Percentiles rank a stretch among this genome's conserved stretches.
Conservation (phyloP, 2,888 invertebrate genomes). For the Pedicia rivosa region DNA sequence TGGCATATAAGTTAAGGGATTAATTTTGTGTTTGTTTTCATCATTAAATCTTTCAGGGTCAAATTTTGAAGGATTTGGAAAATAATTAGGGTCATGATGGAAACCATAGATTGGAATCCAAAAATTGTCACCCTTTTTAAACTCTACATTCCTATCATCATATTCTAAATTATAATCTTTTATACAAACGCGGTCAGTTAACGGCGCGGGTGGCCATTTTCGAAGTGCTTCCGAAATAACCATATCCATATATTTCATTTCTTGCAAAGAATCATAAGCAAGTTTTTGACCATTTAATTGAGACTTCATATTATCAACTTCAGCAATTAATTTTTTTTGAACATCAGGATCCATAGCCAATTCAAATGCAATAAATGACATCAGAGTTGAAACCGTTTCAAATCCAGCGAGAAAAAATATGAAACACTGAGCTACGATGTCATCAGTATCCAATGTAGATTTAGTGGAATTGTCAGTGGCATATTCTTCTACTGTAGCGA, state of each 20-base stretch:
- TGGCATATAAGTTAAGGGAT: constrained; percentile 33
- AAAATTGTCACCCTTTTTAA: constrained; percentile 15
- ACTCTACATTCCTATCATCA: constrained; percentile 13
- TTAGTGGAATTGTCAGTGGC: constrained; percentile 9
- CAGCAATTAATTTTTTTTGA: constrained; percentile 32
- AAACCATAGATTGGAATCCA: constrained; percentile 30
- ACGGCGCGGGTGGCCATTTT: constrained; percentile 34
- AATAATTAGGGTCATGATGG: constrained; percentile 37
- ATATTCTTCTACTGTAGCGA: constrained; percentile 19
- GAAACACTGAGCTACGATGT: constrained; percentile 37
- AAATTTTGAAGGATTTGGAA: constrained; percentile 37
- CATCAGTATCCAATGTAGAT: constrained; percentile 26
- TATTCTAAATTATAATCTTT: constrained; percentile 30
- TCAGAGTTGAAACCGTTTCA: constrained; percentile 27
- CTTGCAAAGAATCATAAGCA: constrained; percentile 34
- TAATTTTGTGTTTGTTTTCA: constrained; percentile 35
- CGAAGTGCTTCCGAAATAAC: constrained; percentile 37
- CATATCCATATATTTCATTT: constrained; percentile 39
- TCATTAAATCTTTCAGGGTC: constrained; percentile 42
- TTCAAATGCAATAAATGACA: constrained; percentile 33
- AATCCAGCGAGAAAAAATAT: constrained; percentile 38
- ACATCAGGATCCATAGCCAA: constrained; percentile 35
- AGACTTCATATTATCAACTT: constrained; percentile 34
- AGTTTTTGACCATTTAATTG: constrained; percentile 30
- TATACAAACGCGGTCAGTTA: constrained; percentile 34